These are phyloP conservation scores for Thumatha senex DNA, from an alignment of 2,888 invertebrate genomes.

Conservation along the genomic window DNA sequence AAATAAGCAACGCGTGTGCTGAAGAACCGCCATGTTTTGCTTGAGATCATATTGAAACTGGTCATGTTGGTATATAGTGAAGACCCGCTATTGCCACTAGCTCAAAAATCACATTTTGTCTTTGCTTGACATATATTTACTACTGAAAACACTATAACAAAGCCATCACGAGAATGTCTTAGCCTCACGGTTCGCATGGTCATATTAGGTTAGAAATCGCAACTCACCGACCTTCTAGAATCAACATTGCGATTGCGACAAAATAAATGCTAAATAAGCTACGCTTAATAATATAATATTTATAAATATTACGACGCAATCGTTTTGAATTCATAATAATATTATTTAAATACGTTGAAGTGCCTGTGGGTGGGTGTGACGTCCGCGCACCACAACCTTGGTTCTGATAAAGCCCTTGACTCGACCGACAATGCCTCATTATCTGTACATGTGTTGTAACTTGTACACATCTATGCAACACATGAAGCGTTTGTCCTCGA, in stretches of 20 bases:
- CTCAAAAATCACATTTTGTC: too few relatives aligned
- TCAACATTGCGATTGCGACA: not conserved
- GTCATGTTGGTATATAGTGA: too few relatives aligned
- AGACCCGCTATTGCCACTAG: too few relatives aligned
- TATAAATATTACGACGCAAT: not conserved
- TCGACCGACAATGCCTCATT: constrained; percentile 21
- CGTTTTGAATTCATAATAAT: not conserved
- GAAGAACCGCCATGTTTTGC: too few relatives aligned
- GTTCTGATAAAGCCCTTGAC: constrained; percentile 31
- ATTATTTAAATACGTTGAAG: not conserved
- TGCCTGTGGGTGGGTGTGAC: constrained; percentile 18
- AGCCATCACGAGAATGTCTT: too few relatives aligned
- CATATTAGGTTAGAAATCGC: not conserved
- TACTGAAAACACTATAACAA: too few relatives aligned
- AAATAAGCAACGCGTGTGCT: too few relatives aligned
- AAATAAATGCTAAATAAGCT: not conserved
- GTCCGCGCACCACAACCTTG: constrained; percentile 30
- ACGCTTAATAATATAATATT: not conserved
- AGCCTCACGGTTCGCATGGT: too few relatives aligned
- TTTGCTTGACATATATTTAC: too few relatives aligned
- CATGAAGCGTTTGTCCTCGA: constrained; percentile 17
- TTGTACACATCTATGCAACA: not conserved
- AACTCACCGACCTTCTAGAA: not conserved
- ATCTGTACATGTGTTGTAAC: not conserved
- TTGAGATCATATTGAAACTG: too few relatives aligned